phyloP scores from a whole-genome alignment of 2,797 vertebrate genomes.

The Mustela erminea region DNA sequence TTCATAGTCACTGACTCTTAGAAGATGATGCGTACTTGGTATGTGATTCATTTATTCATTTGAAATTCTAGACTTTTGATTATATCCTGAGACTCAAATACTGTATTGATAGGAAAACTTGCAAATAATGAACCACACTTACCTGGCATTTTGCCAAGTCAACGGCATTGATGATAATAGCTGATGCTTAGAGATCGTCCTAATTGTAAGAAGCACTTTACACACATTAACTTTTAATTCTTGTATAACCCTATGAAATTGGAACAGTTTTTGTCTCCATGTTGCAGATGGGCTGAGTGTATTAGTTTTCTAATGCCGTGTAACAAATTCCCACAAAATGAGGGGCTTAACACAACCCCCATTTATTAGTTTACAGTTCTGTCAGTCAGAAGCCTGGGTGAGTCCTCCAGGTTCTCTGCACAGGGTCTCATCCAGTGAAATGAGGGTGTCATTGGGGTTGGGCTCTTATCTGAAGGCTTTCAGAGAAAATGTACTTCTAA shows the following conservation, averaged over 20 bases:
- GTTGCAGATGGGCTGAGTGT: not conserved
- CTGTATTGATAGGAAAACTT: slow-evolving; percentile 48
- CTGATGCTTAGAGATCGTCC: not conserved
- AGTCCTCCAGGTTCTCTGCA: not conserved
- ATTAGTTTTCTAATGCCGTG: not conserved
- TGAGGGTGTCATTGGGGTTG: not conserved
- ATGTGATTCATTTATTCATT: slow-evolving; percentile 68
- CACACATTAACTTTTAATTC: not conserved
- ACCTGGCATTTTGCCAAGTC: not conserved
- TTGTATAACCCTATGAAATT: not conserved
- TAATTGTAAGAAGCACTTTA: not conserved
- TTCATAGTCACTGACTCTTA: not conserved
- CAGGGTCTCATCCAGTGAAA: not conserved
- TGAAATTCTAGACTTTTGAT: slow-evolving; percentile 65
- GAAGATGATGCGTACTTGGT: slow-evolving; percentile 9
- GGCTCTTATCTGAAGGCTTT: not conserved
- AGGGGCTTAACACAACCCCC: not conserved
- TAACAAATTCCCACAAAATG: not conserved
- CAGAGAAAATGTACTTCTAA: not conserved
- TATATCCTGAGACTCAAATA: slow-evolving; percentile 55
- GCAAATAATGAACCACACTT: slow-evolving; percentile 36
- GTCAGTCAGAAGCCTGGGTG: not conserved
- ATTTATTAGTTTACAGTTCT: not conserved
- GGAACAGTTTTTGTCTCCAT: not conserved
- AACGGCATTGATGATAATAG: not conserved